phyloP scores from a whole-genome alignment of 2,888 invertebrate genomes.

The Yponomeuta sedellus region DNA sequence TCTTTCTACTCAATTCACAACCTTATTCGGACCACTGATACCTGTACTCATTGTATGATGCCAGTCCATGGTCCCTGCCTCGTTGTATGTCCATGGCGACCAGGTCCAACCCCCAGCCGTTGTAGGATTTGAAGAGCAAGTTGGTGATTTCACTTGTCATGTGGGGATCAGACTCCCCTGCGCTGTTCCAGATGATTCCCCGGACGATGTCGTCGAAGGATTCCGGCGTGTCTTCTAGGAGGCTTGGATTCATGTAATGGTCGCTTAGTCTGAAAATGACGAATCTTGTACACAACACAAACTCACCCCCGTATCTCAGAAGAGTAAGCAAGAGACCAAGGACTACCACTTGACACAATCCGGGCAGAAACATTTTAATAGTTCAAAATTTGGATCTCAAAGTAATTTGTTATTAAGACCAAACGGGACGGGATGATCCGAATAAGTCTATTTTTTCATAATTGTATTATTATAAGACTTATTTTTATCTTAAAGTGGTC shows the following conservation, averaged over 20 bases:
- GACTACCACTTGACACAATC: too few species aligned
- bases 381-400: too few species aligned
- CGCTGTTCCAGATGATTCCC: slow-evolving; percentile 72
- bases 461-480: too few species aligned
- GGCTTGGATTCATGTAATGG: slow-evolving; percentile 72
- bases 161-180: slow-evolving; percentile 74
- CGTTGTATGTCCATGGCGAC: slow-evolving; percentile 80
- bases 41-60: slow-evolving; percentile 80
- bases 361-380: too few species aligned
- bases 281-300: too few species aligned
- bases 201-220: slow-evolving; percentile 74
- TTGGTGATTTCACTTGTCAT: slow-evolving; percentile 68
- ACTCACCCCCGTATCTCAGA: too few species aligned
- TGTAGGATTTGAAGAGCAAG: slow-evolving; percentile 62
- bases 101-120: slow-evolving; percentile 76
- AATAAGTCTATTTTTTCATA: too few species aligned
- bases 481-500: too few species aligned
- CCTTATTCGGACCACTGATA: slow-evolving; percentile 21
- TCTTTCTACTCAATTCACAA: too few species aligned
- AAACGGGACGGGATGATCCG: too few species aligned
- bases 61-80: slow-evolving; percentile 80
- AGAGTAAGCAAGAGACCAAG: too few species aligned
- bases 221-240: slow-evolving; percentile 64
- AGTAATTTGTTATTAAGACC: too few species aligned
- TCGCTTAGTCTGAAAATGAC: slow-evolving; percentile 65